phyloP scores from a whole-genome alignment of 2,113 vertebrate species.

The Oncorhynchus masou region DNA sequence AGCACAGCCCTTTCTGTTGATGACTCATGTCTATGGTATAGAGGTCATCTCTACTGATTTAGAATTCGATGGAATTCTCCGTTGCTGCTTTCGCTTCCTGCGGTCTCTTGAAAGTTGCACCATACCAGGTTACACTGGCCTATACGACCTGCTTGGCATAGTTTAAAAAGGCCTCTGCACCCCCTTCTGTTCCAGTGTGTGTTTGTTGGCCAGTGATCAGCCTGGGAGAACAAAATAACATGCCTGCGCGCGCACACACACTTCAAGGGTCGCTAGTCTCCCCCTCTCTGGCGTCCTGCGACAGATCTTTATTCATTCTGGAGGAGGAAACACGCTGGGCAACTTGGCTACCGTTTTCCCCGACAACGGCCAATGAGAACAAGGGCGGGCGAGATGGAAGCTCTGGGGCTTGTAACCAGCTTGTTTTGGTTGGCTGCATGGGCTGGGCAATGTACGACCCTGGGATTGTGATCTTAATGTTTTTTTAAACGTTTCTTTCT shows the following conservation, averaged over 20 bases:
- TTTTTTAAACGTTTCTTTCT: neutral
- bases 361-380: constrained; percentile 42
- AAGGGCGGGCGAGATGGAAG: constrained; percentile 37
- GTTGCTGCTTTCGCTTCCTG: neutral
- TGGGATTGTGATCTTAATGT: constrained; percentile 44
- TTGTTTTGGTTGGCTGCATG: constrained; percentile 59
- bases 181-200: neutral
- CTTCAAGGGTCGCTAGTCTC: too few relatives aligned
- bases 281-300: constrained; percentile 26
- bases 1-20: too few relatives aligned
- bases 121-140: neutral
- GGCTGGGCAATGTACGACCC: constrained; percentile 51
- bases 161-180: constrained; percentile 7
- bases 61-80: neutral
- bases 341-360: constrained; percentile 43
- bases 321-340: constrained; percentile 39
- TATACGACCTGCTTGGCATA: neutral
- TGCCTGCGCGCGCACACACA: neutral
- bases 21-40: too few relatives aligned
- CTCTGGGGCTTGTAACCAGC: constrained; percentile 34
- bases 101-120: neutral
- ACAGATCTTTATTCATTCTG: constrained; percentile 37
- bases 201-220: constrained; percentile 60
- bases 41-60: too few relatives aligned
- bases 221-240: constrained; percentile 38